A percentile compares a stretch with the other conserved stretches of the same genome.
These are phyloP conservation scores for Hofmannophila pseudospretella DNA, from an alignment of 2,888 invertebrate species.

Conservation along the genomic window DNA sequence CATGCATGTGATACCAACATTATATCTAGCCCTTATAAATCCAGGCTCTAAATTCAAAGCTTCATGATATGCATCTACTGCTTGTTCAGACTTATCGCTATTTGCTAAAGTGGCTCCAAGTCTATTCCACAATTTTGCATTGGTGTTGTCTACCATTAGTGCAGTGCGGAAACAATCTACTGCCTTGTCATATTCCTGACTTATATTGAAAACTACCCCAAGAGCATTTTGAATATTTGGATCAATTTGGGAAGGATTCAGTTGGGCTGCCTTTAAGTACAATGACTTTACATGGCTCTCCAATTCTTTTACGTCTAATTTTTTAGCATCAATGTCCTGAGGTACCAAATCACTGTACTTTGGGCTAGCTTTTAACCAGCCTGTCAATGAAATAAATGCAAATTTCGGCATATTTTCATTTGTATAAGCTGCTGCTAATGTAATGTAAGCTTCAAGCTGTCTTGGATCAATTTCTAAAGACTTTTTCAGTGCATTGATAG, in stretches of 20 bases:
- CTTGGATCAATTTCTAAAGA: conserved; percentile 88
- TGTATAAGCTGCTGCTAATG: conserved; percentile 95
- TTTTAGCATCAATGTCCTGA: conserved; percentile 61
- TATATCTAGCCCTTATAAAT: conserved; percentile 97
- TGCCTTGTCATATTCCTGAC: conserved; percentile 96
- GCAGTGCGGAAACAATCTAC: conserved; percentile 97
- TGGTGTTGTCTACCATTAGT: conserved; percentile 86
- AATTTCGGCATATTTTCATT: conserved; percentile 96
- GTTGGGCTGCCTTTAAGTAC: conserved; percentile 88
- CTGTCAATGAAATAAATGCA: conserved; percentile 88
- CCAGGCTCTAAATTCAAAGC: conserved; percentile 95
- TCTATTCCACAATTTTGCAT: conserved; percentile 97
- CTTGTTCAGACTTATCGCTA: conserved; percentile 95
- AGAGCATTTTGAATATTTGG: conserved; percentile 95
- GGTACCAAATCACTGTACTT: conserved; percentile 87
- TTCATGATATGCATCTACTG: conserved; percentile 95
- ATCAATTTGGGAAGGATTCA: conserved; percentile 86
- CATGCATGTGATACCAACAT: conserved; percentile 98
- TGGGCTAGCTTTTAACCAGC: conserved; percentile 88
- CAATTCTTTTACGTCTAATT: conserved; percentile 63
- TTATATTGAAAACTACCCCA: conserved; percentile 96
- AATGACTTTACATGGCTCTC: conserved; percentile 83
- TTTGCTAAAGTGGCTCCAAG: conserved; percentile 98
- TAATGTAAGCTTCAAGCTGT: conserved; percentile 91
- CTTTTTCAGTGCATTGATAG: conserved; percentile 93